These are phyloP conservation scores for Agonopterix arenella DNA, from an alignment of 2,888 invertebrate species.

Conservation along the genomic window DNA sequence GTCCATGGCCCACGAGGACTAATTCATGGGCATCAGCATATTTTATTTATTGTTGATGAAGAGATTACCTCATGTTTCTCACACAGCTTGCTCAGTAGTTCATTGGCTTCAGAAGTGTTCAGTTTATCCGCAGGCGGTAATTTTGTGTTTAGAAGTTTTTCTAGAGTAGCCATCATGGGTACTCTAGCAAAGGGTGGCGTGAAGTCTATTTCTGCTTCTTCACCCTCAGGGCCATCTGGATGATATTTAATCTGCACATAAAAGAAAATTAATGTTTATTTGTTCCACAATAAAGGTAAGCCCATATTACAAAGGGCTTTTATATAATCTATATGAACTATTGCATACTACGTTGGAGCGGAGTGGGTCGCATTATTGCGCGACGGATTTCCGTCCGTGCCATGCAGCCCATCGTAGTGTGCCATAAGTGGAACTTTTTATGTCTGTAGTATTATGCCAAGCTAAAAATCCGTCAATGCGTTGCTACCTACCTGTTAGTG, in stretches of 20 bases:
- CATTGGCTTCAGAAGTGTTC: slow-evolving; percentile 81
- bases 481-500: no score
- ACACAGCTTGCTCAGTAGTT: slow-evolving; percentile 89
- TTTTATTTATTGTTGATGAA: not conserved
- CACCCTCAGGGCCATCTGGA: slow-evolving; percentile 92
- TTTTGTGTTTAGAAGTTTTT: slow-evolving; percentile 85
- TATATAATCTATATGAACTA: no score
- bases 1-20: no score
- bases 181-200: slow-evolving; percentile 97
- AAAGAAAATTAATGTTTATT: not conserved
- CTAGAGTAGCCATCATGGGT: slow-evolving; percentile 94
- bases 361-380: no score
- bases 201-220: slow-evolving; percentile 93
- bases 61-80: slow-evolving; percentile 76
- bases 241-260: slow-evolving; percentile 82
- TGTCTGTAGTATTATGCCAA: no score
- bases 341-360: no score
- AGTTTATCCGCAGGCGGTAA: slow-evolving; percentile 84
- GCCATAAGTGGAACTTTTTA: no score
- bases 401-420: no score
- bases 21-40: no score
- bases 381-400: no score
- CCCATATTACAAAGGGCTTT: no score
- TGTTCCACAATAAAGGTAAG: not conserved
- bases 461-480: no score